Base-by-base conservation (phyloP, 2,113 vertebrate species). In the Motacilla alba region DNA sequence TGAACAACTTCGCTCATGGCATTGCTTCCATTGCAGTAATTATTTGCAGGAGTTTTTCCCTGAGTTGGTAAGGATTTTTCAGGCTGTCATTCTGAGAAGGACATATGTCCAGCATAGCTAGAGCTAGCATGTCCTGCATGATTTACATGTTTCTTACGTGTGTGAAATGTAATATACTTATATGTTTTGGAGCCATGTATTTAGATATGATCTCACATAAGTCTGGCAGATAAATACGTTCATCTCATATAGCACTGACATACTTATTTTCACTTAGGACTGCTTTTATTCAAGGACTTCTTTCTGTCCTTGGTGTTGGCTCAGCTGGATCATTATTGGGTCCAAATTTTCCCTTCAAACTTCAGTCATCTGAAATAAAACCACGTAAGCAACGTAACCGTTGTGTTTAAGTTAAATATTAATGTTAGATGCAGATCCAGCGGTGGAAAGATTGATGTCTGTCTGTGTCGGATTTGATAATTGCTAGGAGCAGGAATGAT, bases 161-260 rank as follows among this genome's bases (percentile, higher is more conserved):
- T 93, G 88, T 72, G 96, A 96, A 96, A 96, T 81, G 92, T 81
- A 96, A 96, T 95, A 92, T 91, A 92, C 64, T 73, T 56, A 4
- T 18, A 67, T 83, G 77, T 88, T 96, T 94, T 72, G 75, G 60
- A 92, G 79, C 10, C n/a, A 16, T 95, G 81, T n/a, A 95, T 95
- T 95, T 95, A 83, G 90, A 70, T 91, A 92, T 81, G 93, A 94
- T 47, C 91, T 96, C 93, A 96, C 15, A 0, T 80, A 77, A 90
- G 30, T 74, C 35, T 90, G 93, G 93, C 84, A 92, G 73, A 93
- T 86, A 86, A 75, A 90, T 69, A 64, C 5, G n/a, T 88, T 96
- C 90, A 31, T 92, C 91, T 97, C 83, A 68, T 72, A 89, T 94
- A 68, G 94, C 95, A 94, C 88, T 47, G 85, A 64, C 93, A 78